Base-by-base conservation (phyloP, 2,113 vertebrate genomes). In the Solea solea region DNA sequence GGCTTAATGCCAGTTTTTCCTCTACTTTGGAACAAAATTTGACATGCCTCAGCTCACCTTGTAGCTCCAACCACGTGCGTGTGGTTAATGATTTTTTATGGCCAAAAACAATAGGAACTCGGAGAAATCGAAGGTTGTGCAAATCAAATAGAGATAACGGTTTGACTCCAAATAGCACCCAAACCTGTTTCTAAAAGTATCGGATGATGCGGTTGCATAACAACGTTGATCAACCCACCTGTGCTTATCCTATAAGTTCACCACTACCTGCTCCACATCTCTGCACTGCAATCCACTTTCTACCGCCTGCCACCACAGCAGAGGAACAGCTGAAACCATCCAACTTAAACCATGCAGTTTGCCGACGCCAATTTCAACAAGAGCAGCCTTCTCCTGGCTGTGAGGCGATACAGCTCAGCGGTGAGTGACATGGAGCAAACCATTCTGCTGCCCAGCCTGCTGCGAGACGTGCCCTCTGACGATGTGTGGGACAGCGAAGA, bases 401-500 rank as follows among this genome's bases (percentile, higher is more conserved):
- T 96, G 92, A 93, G 90, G 57, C 81, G 83, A 66, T 98, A 97
- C 92, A 91, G 91, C 15, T 87, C 92, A 0, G 92, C 89, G 0
- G 93, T 95, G 0, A 88, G 76, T 1, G 89, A 94, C 88, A 98
- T 98, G 97, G 96, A 98, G 89, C 94, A 95, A 73, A 95, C 95
- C 44, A 81, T 98, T 49, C 95, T 98, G 90, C 92, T 98, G 69
- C 96, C 97, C 51, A 98, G 94, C 89, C 93, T 97, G 21, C 94
- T 98, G 10, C 84, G 91, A 59, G 97, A 96, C 0, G 86, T 95
- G 46, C 92, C 91, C 14, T 82, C 89, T 0, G 91, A 91, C 0
- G 82, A 86, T 0, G 56, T 58, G 10, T 39, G 61, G 2, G 75
- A 92, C 3, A 64, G 78, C 0, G 74, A 78, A 0, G 67, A 15